These are phyloP conservation scores for Ctenomys sociabilis DNA, from an alignment of 2,113 vertebrate species.

Conservation along the genomic window DNA sequence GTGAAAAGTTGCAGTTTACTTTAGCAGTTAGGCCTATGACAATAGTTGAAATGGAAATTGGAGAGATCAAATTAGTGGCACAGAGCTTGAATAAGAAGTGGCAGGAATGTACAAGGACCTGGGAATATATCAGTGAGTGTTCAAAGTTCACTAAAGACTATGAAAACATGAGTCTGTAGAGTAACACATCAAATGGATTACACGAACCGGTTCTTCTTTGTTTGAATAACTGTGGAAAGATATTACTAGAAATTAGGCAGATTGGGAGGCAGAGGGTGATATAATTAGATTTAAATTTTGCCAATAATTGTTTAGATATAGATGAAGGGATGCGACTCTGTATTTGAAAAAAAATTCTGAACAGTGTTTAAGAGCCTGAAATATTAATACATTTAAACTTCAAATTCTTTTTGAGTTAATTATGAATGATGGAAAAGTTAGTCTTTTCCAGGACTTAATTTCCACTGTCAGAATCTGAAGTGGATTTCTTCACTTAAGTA, in stretches of 20 bases:
- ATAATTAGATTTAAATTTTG: neutral
- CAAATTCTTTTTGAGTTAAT: neutral
- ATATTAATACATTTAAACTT: neutral
- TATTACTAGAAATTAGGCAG: neutral
- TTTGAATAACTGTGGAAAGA: neutral
- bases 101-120: neutral
- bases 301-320: neutral
- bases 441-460: neutral
- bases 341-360: neutral
- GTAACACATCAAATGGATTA: neutral
- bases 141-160: neutral
- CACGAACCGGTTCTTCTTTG: rapidly evolving
- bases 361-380: neutral
- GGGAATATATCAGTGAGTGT: neutral
- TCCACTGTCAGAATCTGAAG: neutral
- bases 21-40: neutral
- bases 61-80: neutral
- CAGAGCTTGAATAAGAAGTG: neutral
- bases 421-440: neutral
- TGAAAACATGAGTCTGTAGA: neutral
- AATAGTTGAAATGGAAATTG: neutral
- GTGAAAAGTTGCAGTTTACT: neutral
- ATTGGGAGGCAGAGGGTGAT: neutral
- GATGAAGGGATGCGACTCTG: neutral
- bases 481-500: neutral